Percentiles rank a stretch among this genome's conserved stretches.
Evolutionary conservation across 2,797 vertebrate species (phyloP).

Genomic region (Characodon lateralis): DNA sequence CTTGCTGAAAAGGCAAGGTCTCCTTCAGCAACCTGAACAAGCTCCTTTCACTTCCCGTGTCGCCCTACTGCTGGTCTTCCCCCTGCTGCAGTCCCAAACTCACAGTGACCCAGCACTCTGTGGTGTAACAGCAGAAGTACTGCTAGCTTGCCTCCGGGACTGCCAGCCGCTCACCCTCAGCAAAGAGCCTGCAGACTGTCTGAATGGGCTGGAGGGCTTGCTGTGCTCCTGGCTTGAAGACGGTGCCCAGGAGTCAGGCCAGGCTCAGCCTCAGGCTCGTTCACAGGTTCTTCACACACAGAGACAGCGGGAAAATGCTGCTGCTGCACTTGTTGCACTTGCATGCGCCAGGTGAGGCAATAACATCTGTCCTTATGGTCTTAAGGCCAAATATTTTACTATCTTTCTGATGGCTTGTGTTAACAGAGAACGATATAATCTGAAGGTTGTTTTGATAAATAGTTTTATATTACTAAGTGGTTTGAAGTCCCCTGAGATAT

Average conservation of each 20-base stretch:
- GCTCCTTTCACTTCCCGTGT: constrained; percentile 97
- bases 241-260: constrained; percentile 74
- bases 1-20: constrained; percentile 94
- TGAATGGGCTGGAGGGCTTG: constrained; percentile 93
- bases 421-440: not conserved
- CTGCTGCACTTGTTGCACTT: constrained; percentile 95
- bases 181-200: constrained; percentile 97
- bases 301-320: constrained; percentile 96
- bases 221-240: constrained; percentile 98
- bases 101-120: constrained; percentile 95
- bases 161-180: constrained; percentile 98
- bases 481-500: not conserved
- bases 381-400: not conserved
- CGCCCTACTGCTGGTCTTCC: constrained; percentile 95
- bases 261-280: constrained; percentile 57
- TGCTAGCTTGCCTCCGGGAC: constrained; percentile 95
- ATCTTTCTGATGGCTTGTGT: constrained; percentile 8
- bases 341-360: constrained; percentile 93
- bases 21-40: constrained; percentile 94
- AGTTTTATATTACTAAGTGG: not conserved
- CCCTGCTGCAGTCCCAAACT: constrained; percentile 97
- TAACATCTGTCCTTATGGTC: not conserved
- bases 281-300: constrained; percentile 82
- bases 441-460: no score
- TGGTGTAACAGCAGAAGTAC: constrained; percentile 96